A percentile compares a stretch with the other conserved stretches of the same genome.
Conservation (phyloP, 2,888 invertebrate species). For the Nipponacmea schrenckii region DNA sequence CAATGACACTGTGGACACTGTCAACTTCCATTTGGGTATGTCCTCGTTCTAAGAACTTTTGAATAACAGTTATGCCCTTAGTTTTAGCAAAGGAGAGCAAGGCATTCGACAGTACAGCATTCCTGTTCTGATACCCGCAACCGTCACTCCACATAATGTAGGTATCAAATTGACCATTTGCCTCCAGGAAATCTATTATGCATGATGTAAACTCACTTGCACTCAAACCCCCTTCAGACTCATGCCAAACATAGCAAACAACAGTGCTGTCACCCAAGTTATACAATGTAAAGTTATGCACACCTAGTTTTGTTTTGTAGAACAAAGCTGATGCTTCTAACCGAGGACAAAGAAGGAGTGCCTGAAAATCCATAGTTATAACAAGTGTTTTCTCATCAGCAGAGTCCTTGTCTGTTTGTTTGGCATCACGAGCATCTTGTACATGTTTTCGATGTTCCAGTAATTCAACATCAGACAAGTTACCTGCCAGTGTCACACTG, state of each 20-base stretch:
- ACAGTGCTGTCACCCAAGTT: constrained; percentile 9
- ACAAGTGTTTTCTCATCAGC: neutral
- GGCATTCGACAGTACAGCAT: constrained; percentile 24
- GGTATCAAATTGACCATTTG: neutral
- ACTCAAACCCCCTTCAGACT: constrained; percentile 6
- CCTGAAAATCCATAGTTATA: constrained; percentile 15
- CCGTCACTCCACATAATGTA: constrained; percentile 29
- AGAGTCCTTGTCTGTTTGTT: constrained; percentile 9
- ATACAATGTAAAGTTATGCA: constrained; percentile 19
- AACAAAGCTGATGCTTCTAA: constrained; percentile 16
- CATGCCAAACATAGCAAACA: constrained; percentile 21
- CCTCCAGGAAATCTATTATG: neutral
- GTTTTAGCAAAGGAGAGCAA: constrained; percentile 15
- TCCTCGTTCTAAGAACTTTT: constrained; percentile 27
- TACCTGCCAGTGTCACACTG: too few species aligned
- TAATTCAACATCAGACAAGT: neutral
- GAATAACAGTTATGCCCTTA: constrained; percentile 17
- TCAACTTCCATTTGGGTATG: constrained; percentile 34
- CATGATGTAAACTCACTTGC: constrained; percentile 18
- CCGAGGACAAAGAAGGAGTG: constrained; percentile 10
- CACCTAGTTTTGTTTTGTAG: constrained; percentile 17
- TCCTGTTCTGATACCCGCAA: constrained; percentile 27
- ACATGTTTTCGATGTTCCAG: neutral
- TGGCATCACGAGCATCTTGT: neutral
- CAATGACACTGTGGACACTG: constrained; percentile 27